Evolutionary conservation across 2,888 invertebrate genomes (phyloP), one percentile per base, ranked within the genome.

Genomic region (Neoaliturus tenellus): DNA sequence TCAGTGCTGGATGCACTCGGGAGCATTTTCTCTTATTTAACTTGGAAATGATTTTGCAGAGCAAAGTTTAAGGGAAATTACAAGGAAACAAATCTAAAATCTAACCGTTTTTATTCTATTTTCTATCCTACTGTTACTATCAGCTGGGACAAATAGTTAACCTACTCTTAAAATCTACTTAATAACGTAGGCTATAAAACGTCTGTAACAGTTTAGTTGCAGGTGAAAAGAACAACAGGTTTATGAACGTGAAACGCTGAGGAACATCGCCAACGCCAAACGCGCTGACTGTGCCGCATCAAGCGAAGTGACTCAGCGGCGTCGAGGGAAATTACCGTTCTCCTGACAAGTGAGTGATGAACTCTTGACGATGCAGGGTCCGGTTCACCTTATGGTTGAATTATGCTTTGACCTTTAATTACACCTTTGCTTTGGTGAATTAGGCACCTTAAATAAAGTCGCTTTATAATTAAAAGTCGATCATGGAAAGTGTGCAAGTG

Each of bases 301-400:
- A 55, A 44, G 44, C 44, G 12, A 55, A 20, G 55, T 55, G 62
- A 62, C 28, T 62, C 62, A 62, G 25, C 62, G 62, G 62, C 25
- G 14, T 28, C 17, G 14, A 62, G 62, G 5, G 28, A 28, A 55
- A 28, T 62, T 25, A 23, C 23, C 55, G 55, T 55, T 55, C 55
- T 55, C 5, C n/a, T n/a, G 10, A 20, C 20, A 28, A 55, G 28
- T 28, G 62, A 31, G 20, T 17, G 31, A 62, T 31, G 51, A 10
- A 3, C 62, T 31, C 62, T 55, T 48, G 55, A 23, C 55, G n/a
- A 23, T 3, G 55, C 25, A 20, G 25, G 6, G 25, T 6, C 23
- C 14, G 62, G 31, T 23, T 55, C 5, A 6, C 2, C 23, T 55
- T 25, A 23, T 55, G 23, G 5, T 25, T 55, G 20, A 12, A n/a